These are phyloP conservation scores for Apodemus agrarius DNA, from an alignment of 2,797 vertebrate species.

Conservation along the genomic window DNA sequence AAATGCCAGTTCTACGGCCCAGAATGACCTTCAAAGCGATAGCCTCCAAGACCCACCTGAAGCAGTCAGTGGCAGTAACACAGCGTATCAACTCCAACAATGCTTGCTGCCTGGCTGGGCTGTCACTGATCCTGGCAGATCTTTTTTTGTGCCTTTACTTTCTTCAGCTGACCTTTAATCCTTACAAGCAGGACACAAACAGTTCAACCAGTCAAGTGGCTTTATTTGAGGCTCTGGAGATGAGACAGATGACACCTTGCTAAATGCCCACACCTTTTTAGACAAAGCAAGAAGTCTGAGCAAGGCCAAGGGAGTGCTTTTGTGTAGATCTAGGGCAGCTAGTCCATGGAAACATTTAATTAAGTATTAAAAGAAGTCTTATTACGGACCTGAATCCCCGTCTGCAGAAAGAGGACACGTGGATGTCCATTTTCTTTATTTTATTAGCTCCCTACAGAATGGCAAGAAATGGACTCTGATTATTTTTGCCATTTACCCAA, in stretches of 20 bases:
- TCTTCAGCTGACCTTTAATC: conserved; percentile 71
- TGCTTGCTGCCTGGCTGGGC: conserved; percentile 4
- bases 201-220: conserved; percentile 23
- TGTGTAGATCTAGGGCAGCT: neutral
- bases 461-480: conserved; percentile 6
- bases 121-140: conserved; percentile 45
- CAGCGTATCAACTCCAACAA: conserved; percentile 49
- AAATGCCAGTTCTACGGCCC: conserved; percentile 68
- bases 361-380: neutral
- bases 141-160: conserved; percentile 61
- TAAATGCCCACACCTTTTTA: neutral
- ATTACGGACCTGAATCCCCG: neutral
- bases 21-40: conserved; percentile 67
- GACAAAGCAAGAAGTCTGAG: conserved; percentile 34
- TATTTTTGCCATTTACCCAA: neutral
- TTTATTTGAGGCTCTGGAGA: conserved; percentile 40
- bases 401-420: neutral
- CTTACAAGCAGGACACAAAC: conserved; percentile 62
- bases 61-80: neutral
- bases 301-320: neutral
- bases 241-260: neutral
- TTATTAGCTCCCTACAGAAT: neutral
- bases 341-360: neutral
- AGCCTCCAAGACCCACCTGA: conserved; percentile 64
- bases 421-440: conserved; percentile 13